Conservation (phyloP, 37 sponge, comb jelly and placozoan genomes). For the Bolinopsis microptera region DNA sequence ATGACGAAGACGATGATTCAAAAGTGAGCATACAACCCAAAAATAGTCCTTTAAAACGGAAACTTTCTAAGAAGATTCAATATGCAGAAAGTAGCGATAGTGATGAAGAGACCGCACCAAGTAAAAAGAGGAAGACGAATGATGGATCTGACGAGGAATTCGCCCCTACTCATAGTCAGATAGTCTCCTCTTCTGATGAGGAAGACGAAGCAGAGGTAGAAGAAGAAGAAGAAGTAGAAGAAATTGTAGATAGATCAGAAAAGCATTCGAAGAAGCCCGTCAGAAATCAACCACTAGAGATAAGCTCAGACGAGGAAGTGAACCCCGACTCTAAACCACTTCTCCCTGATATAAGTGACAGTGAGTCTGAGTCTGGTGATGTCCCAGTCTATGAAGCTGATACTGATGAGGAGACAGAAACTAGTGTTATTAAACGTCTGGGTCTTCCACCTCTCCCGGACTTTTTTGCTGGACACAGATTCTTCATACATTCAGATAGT, state of each 20-base stretch:
- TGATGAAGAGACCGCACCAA: not conserved
- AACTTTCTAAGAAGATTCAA: not conserved
- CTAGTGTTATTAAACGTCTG: not conserved
- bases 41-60: not conserved
- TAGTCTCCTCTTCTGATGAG: not conserved
- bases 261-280: not conserved
- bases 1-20: not conserved
- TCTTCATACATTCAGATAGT: slow-evolving; percentile 51
- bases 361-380: slow-evolving; percentile 4
- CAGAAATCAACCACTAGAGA: not conserved
- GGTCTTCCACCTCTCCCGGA: slow-evolving; percentile 23
- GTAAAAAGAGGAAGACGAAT: not conserved
- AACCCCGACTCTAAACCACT: not conserved
- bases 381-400: not conserved
- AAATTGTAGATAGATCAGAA: not conserved
- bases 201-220: not conserved
- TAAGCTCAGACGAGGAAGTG: not conserved
- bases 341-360: slow-evolving; percentile 22
- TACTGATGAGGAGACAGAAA: slow-evolving; percentile 48
- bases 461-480: slow-evolving; percentile 47
- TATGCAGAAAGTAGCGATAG: slow-evolving; percentile 12
- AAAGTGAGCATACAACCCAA: no score
- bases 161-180: not conserved
- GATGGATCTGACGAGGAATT: not conserved
- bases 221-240: not conserved